A percentile compares a stretch with the other conserved stretches of the same genome.
phyloP scores from a whole-genome alignment of 2,888 invertebrate genomes.

The Polydrusus tereticollis region DNA sequence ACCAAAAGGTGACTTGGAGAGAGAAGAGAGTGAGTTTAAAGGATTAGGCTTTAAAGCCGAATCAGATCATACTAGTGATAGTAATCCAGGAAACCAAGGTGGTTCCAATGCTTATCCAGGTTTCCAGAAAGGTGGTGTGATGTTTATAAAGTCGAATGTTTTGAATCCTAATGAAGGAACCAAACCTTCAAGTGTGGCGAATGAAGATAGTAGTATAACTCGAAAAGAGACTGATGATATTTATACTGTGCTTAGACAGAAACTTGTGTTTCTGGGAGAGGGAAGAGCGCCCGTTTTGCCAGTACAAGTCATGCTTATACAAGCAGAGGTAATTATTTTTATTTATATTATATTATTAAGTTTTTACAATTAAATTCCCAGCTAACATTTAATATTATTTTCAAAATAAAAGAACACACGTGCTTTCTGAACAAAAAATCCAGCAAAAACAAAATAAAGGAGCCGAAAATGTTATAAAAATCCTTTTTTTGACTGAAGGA shows the following conservation, averaged over 20 bases:
- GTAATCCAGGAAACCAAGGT: not conserved
- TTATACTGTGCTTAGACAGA: conserved; percentile 70
- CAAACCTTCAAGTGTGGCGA: conserved; percentile 35
- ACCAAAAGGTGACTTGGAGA: conserved; percentile 48
- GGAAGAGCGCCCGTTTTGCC: conserved; percentile 71
- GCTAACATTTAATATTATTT: too few species aligned
- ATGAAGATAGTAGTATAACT: conserved; percentile 44
- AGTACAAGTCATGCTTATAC: conserved; percentile 73
- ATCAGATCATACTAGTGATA: conserved; percentile 10
- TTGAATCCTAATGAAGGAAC: conserved; percentile 50
- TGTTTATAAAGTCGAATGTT: conserved; percentile 60
- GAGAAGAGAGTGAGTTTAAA: conserved; percentile 50
- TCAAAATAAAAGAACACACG: too few species aligned
- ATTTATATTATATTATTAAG: not conserved
- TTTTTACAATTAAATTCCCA: not conserved
- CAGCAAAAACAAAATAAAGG: too few species aligned
- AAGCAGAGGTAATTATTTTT: conserved; percentile 70
- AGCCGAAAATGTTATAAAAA: too few species aligned
- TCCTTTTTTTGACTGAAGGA: too few species aligned
- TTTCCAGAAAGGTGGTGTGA: conserved; percentile 65
- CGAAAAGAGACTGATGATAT: conserved; percentile 63
- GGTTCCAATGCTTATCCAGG: conserved; percentile 53
- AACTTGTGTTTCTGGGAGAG: conserved; percentile 72
- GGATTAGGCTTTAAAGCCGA: conserved; percentile 59
- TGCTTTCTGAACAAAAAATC: too few species aligned